Base-by-base conservation (phyloP, 2,888 invertebrate species). In the Acleris emargana region DNA sequence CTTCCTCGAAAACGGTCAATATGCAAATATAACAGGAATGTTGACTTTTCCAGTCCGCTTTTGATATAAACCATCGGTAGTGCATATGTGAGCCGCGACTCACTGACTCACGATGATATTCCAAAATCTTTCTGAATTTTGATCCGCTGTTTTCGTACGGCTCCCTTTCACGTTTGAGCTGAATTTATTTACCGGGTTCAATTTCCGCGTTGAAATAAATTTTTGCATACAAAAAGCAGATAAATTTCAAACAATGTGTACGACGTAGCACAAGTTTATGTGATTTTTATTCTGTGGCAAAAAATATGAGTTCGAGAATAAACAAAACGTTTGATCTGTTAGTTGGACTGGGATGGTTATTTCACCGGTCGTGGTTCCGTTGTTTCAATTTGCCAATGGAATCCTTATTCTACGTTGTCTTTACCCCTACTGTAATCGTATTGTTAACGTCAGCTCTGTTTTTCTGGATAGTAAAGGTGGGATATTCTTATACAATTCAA, bases 141-240 rank as follows among this genome's bases (percentile, higher is more conserved):
- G 22, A 51, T 63, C 58, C 28, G 28, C 32, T 53, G 58, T 58
- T 64, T 64, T 58, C 53, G 58, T 47, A 28, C 52, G 47, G 47
- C 7, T 63, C 51, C 63, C 52, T 25, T 25, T 9, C 58, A 38
- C 64, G 32, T 64, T 64, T 53, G 53, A 58, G 32, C 53, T 38
- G 51, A 58, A 63, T 63, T 63, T 63, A 63, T 63, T 63, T 58
- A 57, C 62, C 47, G 53, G 38, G 47, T 53, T 53, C 64, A 64
- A 64, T 64, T 58, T 64, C 58, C 58, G 62, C 28, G 52, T 53
- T 49, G 53, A 53, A 64, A 64, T 58, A 53, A 58, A 47, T 42
- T 64, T 53, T 58, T 58, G 53, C 58, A 53, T 58, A 49, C 17
- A 64, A 58, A 64, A 63, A 53, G 43, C 47, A 58, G 25, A 52